These are phyloP conservation scores for Rhinogobius similis DNA, from an alignment of 2,113 vertebrate species.

Conservation along the genomic window DNA sequence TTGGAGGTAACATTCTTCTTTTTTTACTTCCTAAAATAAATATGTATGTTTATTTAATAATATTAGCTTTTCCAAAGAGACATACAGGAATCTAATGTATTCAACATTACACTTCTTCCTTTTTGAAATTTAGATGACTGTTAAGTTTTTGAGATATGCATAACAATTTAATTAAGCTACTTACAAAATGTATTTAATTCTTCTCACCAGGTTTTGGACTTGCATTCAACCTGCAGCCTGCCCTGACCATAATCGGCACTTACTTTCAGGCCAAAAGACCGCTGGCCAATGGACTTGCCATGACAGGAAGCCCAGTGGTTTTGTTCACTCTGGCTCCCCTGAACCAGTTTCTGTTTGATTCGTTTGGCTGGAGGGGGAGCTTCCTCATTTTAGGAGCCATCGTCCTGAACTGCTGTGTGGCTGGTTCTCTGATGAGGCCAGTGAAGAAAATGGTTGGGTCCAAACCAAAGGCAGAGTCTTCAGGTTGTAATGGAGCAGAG, in stretches of 20 bases:
- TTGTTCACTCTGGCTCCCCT: conserved; percentile 81
- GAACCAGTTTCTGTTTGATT: conserved; percentile 83
- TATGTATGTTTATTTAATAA: too few species aligned
- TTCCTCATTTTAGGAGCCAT: conserved; percentile 82
- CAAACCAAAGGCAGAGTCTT: conserved; percentile 11
- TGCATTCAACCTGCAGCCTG: conserved; percentile 84
- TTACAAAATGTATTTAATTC: too few species aligned
- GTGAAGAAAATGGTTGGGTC: conserved; percentile 47
- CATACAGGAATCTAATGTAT: not conserved
- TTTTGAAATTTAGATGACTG: too few species aligned
- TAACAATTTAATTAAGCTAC: too few species aligned
- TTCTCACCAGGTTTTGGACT: conserved; percentile 78
- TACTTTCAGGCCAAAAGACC: conserved; percentile 83
- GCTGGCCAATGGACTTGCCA: conserved; percentile 79
- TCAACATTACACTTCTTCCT: too few species aligned
- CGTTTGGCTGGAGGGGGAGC: conserved; percentile 84
- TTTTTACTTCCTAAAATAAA: too few species aligned
- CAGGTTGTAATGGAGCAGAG: conserved; percentile 17
- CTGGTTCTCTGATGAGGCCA: conserved; percentile 83
- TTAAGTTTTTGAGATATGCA: too few species aligned
- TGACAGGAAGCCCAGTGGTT: conserved; percentile 82
- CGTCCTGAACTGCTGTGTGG: conserved; percentile 81
- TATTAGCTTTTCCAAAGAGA: not conserved
- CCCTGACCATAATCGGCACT: conserved; percentile 83
- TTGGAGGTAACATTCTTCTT: conserved; percentile 86